phyloP scores from a whole-genome alignment of 2,113 vertebrate genomes.

The Sminthopsis crassicaudata region DNA sequence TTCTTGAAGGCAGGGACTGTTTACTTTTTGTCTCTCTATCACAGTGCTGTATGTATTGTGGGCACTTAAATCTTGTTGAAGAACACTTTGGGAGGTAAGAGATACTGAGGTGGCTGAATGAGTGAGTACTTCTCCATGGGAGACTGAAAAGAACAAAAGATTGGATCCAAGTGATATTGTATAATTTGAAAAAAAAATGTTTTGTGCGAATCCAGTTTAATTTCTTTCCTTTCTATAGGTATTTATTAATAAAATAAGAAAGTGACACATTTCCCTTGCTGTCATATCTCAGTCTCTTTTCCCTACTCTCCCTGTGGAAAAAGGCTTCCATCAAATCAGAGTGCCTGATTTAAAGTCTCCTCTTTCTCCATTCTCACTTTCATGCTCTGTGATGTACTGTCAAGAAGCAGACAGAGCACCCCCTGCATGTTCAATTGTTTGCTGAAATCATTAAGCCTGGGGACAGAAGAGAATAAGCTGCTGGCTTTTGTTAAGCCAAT shows the following conservation, averaged over 20 bases:
- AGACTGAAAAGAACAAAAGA: constrained; percentile 38
- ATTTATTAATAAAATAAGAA: background rate
- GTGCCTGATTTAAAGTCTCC: background rate
- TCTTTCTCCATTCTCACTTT: background rate
- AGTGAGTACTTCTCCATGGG: background rate
- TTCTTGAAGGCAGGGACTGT: background rate
- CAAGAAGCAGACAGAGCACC: background rate
- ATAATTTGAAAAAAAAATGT: constrained; percentile 24
- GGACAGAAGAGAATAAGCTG: background rate
- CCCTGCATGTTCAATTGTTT: background rate
- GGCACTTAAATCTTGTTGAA: background rate
- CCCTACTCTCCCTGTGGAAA: background rate
- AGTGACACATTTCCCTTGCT: background rate
- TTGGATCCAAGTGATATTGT: background rate
- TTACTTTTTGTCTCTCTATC: background rate
- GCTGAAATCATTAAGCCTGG: background rate
- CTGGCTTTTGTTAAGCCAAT: background rate
- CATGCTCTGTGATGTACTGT: background rate
- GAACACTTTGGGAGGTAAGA: background rate
- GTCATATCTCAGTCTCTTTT: background rate
- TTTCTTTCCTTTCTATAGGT: constrained; percentile 30
- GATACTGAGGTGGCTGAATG: background rate
- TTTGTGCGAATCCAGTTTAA: background rate
- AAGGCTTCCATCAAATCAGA: background rate
- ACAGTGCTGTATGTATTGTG: background rate